A percentile compares a stretch with the other conserved stretches of the same genome.
Conservation (phyloP, 2,888 invertebrate species). For the Penaeus monodon region DNA sequence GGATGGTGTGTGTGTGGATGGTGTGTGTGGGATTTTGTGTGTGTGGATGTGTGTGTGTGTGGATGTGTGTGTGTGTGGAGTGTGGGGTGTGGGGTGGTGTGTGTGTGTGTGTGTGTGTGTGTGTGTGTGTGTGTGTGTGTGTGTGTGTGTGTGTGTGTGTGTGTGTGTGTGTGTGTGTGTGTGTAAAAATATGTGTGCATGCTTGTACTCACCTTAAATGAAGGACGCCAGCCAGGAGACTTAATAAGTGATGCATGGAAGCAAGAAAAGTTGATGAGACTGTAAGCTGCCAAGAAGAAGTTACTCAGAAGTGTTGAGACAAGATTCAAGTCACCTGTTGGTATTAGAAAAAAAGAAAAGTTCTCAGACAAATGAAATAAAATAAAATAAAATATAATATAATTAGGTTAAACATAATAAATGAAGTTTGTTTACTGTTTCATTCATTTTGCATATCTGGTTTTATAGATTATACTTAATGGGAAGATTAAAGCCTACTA, state of each 20-base stretch:
- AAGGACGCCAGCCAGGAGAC: slow-evolving; percentile 72
- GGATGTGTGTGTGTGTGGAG: too few relatives aligned
- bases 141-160: too few relatives aligned
- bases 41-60: too few relatives aligned
- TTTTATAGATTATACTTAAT: not conserved
- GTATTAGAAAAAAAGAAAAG: not conserved
- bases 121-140: too few relatives aligned
- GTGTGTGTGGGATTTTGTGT: too few relatives aligned
- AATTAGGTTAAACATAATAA: not conserved
- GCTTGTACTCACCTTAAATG: slow-evolving; percentile 67
- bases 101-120: too few relatives aligned
- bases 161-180: not conserved
- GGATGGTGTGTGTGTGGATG: too few relatives aligned
- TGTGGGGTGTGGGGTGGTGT: too few relatives aligned
- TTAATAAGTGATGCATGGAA: slow-evolving; percentile 73
- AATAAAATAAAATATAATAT: too few relatives aligned
- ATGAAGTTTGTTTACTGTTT: too few relatives aligned
- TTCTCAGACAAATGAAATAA: too few relatives aligned
- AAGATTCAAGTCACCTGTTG: slow-evolving; percentile 71
- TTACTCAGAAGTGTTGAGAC: slow-evolving; percentile 74
- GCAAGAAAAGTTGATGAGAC: slow-evolving; percentile 74
- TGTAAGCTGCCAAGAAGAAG: slow-evolving; percentile 74
- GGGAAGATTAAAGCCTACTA: not conserved
- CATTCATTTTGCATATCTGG: not conserved
- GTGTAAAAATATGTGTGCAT: not conserved